Percentiles rank a stretch among this genome's conserved stretches.
Evolutionary conservation across 2,888 invertebrate genomes (phyloP).

Genomic region (Galeruca laticollis): DNA sequence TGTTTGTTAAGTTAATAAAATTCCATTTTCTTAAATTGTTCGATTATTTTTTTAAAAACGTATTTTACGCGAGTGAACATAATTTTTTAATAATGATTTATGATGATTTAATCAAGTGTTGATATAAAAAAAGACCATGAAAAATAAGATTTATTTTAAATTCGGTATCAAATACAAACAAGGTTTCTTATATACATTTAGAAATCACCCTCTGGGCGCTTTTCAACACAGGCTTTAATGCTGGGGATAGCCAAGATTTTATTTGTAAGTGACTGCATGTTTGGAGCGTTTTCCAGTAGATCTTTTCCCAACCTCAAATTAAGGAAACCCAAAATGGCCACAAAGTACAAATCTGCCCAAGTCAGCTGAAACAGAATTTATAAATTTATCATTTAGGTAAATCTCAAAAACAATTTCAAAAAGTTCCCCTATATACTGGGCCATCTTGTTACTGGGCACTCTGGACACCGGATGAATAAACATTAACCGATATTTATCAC

Average conservation of each 20-base stretch:
- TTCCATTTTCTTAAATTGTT: no score
- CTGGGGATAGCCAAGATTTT: conserved; percentile 49
- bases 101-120: no score
- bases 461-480: no score
- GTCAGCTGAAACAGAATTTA: conserved; percentile 63
- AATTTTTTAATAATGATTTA: no score
- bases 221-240: conserved; percentile 53
- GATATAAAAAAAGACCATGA: neutral
- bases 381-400: neutral
- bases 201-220: conserved; percentile 45
- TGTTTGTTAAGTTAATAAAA: no score
- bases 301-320: conserved; percentile 60
- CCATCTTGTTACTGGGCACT: no score
- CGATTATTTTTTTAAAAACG: no score
- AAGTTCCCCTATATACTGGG: no score
- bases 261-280: conserved; percentile 46
- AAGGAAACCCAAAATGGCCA: conserved; percentile 72
- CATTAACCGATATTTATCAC: no score
- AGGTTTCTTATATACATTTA: neutral
- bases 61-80: no score
- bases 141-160: neutral
- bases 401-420: no score
- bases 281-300: conserved; percentile 49
- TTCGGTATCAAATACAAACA: neutral
- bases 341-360: conserved; percentile 76